Evolutionary conservation across 2,888 invertebrate species (phyloP), one percentile per base, ranked within the genome.

Genomic region (Lasius fuliginosus): DNA sequence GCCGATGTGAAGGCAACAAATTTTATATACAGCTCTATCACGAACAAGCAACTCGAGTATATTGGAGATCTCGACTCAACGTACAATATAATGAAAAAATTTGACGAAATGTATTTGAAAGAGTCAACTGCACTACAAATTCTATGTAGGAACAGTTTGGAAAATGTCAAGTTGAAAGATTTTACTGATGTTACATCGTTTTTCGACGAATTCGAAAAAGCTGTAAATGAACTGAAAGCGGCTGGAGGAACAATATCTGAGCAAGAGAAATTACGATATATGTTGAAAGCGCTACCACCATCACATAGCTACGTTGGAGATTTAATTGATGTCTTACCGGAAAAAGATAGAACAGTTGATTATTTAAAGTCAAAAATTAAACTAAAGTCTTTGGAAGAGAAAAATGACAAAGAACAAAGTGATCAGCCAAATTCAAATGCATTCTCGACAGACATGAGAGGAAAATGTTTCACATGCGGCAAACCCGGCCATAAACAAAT

Each of bases 281-380:
- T 92, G 88, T 36, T 92, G 11, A 90, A 81, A 64, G 84, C 88
- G 53, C 75, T 92, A 30, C 91, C 92, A 67, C 42, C 62, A 74
- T 83, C 79, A 30, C 89, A 89, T n/a, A 90, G 90, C 69, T 84
- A 92, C 69, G 89, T 92, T 69, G 91, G 90, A 23, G 92, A 91
- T 84, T 69, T 90, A 27, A 83, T 92, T 9, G 90, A 92, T 86
- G 83, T 89, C 0, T 30, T 92, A 23, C 86, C 84, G 56, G 89
- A 85, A 71, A 67, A 76, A 11, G 85, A 92, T 15, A 77, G 88
- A 84, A 92, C 90, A 9, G 88, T 89, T 0, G 91, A 91, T 3
- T 92, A 88, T 84, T 53, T 92, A 8, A 91, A 89, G 85, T 46
- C 1, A n/a, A 69, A 69, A 42, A 69, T 69, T 1, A 27, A 69